These are phyloP conservation scores for Nomada flava DNA, from an alignment of 2,888 invertebrate species.

Conservation along the genomic window DNA sequence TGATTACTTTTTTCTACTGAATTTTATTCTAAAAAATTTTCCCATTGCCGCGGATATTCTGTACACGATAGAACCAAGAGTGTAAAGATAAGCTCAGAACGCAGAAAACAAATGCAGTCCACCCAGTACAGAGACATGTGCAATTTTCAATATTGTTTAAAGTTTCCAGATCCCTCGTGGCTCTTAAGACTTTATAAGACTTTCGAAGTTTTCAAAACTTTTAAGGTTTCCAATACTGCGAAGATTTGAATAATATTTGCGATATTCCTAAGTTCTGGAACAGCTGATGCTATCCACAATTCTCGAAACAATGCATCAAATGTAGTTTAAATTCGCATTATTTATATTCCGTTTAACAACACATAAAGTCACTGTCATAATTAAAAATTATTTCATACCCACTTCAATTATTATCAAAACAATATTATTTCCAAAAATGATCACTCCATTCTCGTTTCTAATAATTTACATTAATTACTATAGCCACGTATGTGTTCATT, in stretches of 20 bases:
- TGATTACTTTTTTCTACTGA: no score
- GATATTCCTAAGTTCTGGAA: conserved; percentile 33
- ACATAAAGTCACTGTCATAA: no score
- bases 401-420: no score
- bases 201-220: conserved; percentile 25
- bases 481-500: no score
- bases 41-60: background rate
- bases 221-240: conserved; percentile 17
- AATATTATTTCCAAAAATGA: no score
- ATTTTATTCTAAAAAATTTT: no score
- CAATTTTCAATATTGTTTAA: conserved; percentile 49
- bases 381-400: no score
- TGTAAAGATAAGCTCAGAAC: background rate
- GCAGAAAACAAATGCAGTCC: conserved; percentile 19
- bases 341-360: no score
- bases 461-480: no score
- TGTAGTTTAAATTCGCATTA: background rate
- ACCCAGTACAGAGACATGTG: background rate
- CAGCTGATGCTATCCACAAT: conserved; percentile 20
- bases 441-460: no score
- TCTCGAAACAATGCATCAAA: conserved; percentile 15
- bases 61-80: background rate
- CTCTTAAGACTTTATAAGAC: conserved; percentile 46
- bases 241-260: conserved; percentile 57
- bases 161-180: conserved; percentile 32